phyloP scores from a whole-genome alignment of 2,113 vertebrate genomes.

The Hippoglossus stenolepis region DNA sequence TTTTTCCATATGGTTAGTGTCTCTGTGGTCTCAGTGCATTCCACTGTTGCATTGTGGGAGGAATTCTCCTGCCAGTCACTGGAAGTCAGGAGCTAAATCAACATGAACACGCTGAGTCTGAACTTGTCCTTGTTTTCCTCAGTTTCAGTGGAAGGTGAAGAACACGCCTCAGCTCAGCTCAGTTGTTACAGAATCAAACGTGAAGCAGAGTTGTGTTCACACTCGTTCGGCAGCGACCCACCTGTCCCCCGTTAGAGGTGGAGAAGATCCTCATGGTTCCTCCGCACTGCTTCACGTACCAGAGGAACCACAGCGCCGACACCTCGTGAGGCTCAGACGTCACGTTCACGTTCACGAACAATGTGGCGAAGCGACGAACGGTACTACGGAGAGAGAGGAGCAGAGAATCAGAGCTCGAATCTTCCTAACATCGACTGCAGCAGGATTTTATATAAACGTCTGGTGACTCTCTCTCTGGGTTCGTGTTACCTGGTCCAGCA shows the following conservation, averaged over 20 bases:
- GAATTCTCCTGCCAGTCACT: not conserved
- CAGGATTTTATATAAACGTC: too few species aligned
- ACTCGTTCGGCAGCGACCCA: slow-evolving; percentile 41
- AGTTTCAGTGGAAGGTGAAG: too few species aligned
- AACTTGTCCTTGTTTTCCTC: too few species aligned
- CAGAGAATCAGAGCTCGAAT: not conserved
- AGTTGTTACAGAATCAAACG: too few species aligned
- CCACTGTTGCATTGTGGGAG: not conserved
- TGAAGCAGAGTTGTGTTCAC: too few species aligned
- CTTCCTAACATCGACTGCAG: not conserved
- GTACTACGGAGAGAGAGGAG: slow-evolving; percentile 61
- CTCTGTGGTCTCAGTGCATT: not conserved
- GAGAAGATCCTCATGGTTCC: slow-evolving; percentile 94
- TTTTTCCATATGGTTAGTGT: not conserved
- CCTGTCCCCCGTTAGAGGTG: slow-evolving; percentile 95
- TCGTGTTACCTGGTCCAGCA: slow-evolving; percentile 93
- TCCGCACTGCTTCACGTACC: slow-evolving; percentile 97
- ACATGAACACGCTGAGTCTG: too few species aligned
- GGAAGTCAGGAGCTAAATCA: too few species aligned
- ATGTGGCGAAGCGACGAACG: slow-evolving; percentile 86
- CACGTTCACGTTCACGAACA: slow-evolving; percentile 96
- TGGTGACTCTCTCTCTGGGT: not conserved
- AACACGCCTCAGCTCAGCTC: too few species aligned
- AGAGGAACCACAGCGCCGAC: slow-evolving; percentile 97
- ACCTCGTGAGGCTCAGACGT: slow-evolving; percentile 95